Evolutionary conservation across 1,140 invertebrate genomes (phyloP).

Genomic region (Lepidostoma basale): DNA sequence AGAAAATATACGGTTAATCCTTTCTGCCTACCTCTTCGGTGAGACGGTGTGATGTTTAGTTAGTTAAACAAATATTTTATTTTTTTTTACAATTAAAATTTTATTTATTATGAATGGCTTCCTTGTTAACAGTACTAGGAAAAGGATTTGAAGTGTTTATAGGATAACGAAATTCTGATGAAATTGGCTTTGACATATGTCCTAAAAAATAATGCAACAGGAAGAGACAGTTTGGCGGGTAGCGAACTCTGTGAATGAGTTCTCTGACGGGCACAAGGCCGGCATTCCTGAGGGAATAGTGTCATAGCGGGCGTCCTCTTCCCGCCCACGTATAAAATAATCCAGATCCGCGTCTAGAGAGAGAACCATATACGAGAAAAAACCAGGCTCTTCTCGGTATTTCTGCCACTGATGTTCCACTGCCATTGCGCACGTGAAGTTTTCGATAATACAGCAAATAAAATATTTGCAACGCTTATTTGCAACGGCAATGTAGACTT

Average conservation of each 20-base stretch:
- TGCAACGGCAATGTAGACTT: too few relatives aligned
- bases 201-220: slow-evolving; percentile 13
- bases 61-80: too few relatives aligned
- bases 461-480: too few relatives aligned
- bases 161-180: background rate
- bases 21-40: too few relatives aligned
- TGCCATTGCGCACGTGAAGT: slow-evolving; percentile 29
- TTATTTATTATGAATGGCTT: too few relatives aligned
- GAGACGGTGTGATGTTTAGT: too few relatives aligned
- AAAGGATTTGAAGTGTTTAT: too few relatives aligned
- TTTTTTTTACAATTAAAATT: too few relatives aligned
- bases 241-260: background rate
- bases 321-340: background rate
- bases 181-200: background rate
- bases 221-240: background rate
- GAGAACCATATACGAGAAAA: background rate
- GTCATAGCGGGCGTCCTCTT: background rate
- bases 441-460: too few relatives aligned
- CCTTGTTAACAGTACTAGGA: too few relatives aligned
- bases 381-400: background rate
- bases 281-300: slow-evolving; percentile 10
- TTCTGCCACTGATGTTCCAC: slow-evolving; percentile 6
- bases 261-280: background rate
- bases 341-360: background rate
- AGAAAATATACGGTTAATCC: too few relatives aligned